Conservation (phyloP, 2,113 vertebrate genomes). For the Coracopsis vasa region DNA sequence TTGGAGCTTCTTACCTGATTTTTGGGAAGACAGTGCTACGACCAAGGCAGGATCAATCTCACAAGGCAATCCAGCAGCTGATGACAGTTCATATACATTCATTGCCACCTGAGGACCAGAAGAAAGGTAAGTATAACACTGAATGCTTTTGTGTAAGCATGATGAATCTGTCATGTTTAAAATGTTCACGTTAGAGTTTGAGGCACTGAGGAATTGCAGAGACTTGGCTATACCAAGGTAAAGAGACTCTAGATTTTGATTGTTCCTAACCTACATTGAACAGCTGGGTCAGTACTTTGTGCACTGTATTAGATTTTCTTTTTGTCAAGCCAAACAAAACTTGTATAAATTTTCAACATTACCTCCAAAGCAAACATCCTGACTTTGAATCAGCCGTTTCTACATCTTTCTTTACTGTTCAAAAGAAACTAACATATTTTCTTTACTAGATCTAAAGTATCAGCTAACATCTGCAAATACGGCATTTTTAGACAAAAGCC, state of each 20-base stretch:
- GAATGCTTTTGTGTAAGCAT: neutral
- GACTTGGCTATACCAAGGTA: neutral
- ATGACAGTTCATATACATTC: constrained; percentile 98
- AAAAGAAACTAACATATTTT: neutral
- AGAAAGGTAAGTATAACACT: neutral
- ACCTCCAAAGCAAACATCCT: constrained; percentile 1
- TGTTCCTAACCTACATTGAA: neutral
- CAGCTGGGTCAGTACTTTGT: neutral
- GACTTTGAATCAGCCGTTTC: neutral
- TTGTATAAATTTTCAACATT: neutral
- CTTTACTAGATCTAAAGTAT: neutral
- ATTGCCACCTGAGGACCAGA: constrained; percentile 88
- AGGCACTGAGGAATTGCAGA: neutral
- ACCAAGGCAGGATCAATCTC: constrained; percentile 98
- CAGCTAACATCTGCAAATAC: neutral
- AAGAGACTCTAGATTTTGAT: neutral
- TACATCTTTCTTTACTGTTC: neutral
- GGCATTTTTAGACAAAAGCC: neutral
- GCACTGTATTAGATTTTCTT: neutral
- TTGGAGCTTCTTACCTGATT: constrained; percentile 82
- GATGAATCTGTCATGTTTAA: neutral
- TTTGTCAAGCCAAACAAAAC: neutral
- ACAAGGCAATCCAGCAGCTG: constrained; percentile 93
- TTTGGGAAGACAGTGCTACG: constrained; percentile 96
- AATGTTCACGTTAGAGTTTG: neutral